These are phyloP conservation scores for Drosophila peninsularis DNA, from an alignment of 2,888 invertebrate genomes.

Conservation along the genomic window DNA sequence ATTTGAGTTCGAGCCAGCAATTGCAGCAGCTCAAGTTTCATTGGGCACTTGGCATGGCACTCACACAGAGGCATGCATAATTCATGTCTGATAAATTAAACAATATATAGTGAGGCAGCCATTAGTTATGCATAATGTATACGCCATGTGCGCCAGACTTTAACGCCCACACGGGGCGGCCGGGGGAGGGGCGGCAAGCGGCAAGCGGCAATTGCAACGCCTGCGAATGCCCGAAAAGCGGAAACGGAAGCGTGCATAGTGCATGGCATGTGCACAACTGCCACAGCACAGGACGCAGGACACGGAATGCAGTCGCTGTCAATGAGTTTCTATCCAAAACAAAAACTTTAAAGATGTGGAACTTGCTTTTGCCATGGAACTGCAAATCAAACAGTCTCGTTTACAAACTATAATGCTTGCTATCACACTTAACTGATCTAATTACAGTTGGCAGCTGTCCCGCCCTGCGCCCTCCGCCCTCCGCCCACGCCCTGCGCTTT, in stretches of 20 bases:
- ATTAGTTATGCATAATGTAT: conserved; percentile 80
- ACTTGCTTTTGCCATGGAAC: neutral
- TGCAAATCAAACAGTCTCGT: neutral
- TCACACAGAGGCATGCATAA: conserved; percentile 63
- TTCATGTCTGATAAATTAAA: conserved; percentile 81
- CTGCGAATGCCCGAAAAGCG: conserved; percentile 66
- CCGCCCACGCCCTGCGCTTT: neutral
- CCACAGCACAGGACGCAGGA: conserved; percentile 21
- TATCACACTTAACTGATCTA: conserved; percentile 23
- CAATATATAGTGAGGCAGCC: conserved; percentile 74
- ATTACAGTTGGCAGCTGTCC: conserved; percentile 10
- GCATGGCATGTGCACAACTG: conserved; percentile 76
- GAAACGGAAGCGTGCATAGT: conserved; percentile 72
- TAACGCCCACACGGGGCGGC: conserved; percentile 51
- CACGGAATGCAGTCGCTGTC: neutral
- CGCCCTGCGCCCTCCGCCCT: no score
- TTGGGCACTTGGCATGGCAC: conserved; percentile 40
- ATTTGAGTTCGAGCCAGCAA: conserved; percentile 50
- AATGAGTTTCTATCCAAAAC: conserved; percentile 17
- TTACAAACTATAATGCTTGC: conserved; percentile 3
- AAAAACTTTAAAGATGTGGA: neutral
- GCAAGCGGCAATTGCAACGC: conserved; percentile 76
- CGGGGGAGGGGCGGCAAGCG: conserved; percentile 20
- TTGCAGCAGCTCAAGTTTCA: conserved; percentile 39
- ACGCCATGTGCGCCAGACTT: conserved; percentile 68